Base-by-base conservation (phyloP, 2,113 vertebrate genomes). In the Motacilla tschutschensis region DNA sequence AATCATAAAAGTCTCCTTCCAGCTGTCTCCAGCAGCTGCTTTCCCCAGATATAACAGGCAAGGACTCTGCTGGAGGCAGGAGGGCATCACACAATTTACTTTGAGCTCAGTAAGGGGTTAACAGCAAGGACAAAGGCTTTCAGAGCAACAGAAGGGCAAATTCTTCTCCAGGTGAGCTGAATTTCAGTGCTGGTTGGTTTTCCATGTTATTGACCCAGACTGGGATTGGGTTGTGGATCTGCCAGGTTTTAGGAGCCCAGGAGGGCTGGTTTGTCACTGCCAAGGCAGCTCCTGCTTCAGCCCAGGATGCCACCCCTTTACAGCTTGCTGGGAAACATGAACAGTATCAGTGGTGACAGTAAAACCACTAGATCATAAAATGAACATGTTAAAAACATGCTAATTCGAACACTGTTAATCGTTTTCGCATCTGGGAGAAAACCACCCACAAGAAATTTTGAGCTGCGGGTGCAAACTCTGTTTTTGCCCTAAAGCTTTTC, bases 381-480 rank as follows among this genome's bases (percentile, higher is more conserved):
- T 55, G 6, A 22, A 12, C 65, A 5, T 3, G 2, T 36, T 77
- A 54, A 77, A 63, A 59, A 16, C n/a, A 44, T 58, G 51, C 41
- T 54, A 19, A 46, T 60, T 75, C 36, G 47, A 84, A 31, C 33
- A 6, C 3, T 0, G 0, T 20, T 33, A 48, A 14, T 65, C 36
- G 16, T 3, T 82, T 88, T 51, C 79, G 40, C 21, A 16, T 11
- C 1, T 0, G n/a, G 38, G 31, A 81, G 50, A 14, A 81, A 90
- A 66, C 35, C 59, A 62, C 55, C 25, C n/a, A 36, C 20, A 5
- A 60, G 58, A 13, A 50, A 13, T 72, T 79, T 62, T 50, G 29
- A 17, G 2, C 29, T 20, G 24, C 1, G 33, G 58, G 31, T 16
- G 19, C 1, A 8, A 74, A 35, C 24, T 7, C 17, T 9, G 1